Evolutionary conservation across 2,797 vertebrate species (phyloP), one percentile per base, ranked within the genome.

Genomic region (Coracias cyanogaster): DNA sequence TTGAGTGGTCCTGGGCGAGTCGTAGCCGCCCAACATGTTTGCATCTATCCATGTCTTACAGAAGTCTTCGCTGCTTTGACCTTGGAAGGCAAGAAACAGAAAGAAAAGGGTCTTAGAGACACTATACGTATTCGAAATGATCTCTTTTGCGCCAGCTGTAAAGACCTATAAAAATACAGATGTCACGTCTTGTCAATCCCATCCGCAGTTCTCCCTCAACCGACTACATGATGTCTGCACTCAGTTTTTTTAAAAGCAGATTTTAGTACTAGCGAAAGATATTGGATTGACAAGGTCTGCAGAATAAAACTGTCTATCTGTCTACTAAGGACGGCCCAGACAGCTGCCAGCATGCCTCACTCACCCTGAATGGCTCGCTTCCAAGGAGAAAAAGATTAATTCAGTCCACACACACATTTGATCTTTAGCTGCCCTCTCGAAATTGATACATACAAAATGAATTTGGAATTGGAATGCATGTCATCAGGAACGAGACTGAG

Each of bases 21-120:
- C 99, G 99, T 89, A 99, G 98, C 95, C 99, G 99, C 91, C 99
- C 99, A 95, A 99, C 99, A 97, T 99, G 99, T 98, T 99, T 99
- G 98, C 99, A 99, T 98, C 99, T 98, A 99, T 99, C 99, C 99
- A 99, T 99, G 97, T 98, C 98, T 99, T 96, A 98, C 94, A 98
- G 98, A 92, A 98, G 98, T 98, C 97, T 98, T 98, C 97, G 98
- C 96, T 94, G 93, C 94, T 97, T 96, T 74, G 82, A 94, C 95
- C 98, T 98, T 76, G 24, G n/a, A 79, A n/a, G 62, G 58, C 2
- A 31, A 15, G 26, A 20, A 45, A 28, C n/a, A 78, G 21, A 26
- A 61, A 49, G 70, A 14, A 69, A 62, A 81, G 31, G 11, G 6
- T 33, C 31, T 86, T 13, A 92, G 76, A 81, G 73, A 15, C 7